Percentiles rank a stretch among this genome's conserved stretches.
phyloP scores from a whole-genome alignment of 2,888 invertebrate species.

The Oligia latruncula region DNA sequence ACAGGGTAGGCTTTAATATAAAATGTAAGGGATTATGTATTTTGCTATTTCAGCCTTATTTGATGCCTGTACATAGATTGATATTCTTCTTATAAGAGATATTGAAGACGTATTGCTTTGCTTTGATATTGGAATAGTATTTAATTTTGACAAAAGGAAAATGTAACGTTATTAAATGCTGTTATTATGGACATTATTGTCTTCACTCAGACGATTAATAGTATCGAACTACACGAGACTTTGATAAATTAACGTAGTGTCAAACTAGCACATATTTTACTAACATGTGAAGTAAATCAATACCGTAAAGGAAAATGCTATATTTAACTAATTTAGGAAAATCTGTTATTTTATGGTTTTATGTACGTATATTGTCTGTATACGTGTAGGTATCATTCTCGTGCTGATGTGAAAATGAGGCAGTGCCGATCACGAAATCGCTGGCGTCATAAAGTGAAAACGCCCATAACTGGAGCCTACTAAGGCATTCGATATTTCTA shows the following conservation, averaged over 20 bases:
- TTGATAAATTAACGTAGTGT: slow-evolving; percentile 18
- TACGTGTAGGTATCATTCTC: slow-evolving; percentile 37
- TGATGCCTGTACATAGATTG: slow-evolving; percentile 61
- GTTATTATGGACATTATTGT: slow-evolving; percentile 21
- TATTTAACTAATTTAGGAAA: slow-evolving; percentile 39
- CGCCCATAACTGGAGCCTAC: slow-evolving; percentile 68
- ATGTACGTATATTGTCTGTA: neutral
- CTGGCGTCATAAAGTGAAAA: slow-evolving; percentile 73
- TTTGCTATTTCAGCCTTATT: slow-evolving; percentile 67
- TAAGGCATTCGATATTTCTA: slow-evolving; percentile 71
- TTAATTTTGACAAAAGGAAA: slow-evolving; percentile 28
- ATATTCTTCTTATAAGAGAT: slow-evolving; percentile 47
- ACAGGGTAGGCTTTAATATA: slow-evolving; percentile 72
- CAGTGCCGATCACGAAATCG: slow-evolving; percentile 69
- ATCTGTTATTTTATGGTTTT: slow-evolving; percentile 4
- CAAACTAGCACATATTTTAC: neutral
- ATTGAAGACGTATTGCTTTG: slow-evolving; percentile 45
- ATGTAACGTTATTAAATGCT: slow-evolving; percentile 6
- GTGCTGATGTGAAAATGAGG: slow-evolving; percentile 72
- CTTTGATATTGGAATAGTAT: slow-evolving; percentile 44
- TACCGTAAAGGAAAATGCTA: slow-evolving; percentile 9
- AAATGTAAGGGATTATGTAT: slow-evolving; percentile 70
- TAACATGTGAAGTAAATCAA: slow-evolving; percentile 1
- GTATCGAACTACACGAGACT: neutral
- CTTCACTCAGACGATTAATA: slow-evolving; percentile 14